Percentiles rank a stretch among this genome's conserved stretches.
Evolutionary conservation across 2,113 vertebrate species (phyloP).

Genomic region (Melanocharis versteri): DNA sequence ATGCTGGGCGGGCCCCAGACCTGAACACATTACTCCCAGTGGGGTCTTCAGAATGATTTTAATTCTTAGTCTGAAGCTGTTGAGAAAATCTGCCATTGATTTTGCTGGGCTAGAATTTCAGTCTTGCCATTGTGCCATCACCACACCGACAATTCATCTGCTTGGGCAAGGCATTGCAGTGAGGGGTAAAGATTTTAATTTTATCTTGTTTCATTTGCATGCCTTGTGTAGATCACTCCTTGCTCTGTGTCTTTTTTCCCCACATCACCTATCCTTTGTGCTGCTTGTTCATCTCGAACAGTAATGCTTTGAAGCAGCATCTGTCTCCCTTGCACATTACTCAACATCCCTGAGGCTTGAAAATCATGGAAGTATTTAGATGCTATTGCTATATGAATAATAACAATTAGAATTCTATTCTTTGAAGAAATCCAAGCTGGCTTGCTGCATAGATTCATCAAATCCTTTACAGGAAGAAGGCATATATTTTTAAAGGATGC

Average conservation of each 20-base stretch:
- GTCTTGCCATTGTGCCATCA: neutral
- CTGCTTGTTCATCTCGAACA: neutral
- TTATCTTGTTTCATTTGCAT: neutral
- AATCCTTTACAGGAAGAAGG: neutral
- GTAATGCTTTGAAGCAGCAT: neutral
- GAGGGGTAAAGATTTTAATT: neutral
- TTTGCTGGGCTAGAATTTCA: neutral
- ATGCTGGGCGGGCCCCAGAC: rapidly evolving
- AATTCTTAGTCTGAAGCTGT: neutral
- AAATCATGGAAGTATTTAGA: neutral
- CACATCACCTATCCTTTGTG: neutral
- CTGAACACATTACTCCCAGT: too few relatives aligned
- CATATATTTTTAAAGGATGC: neutral
- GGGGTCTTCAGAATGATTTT: neutral
- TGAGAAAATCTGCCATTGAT: neutral
- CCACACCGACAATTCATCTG: neutral
- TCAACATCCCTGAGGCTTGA: neutral
- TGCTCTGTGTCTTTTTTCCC: neutral
- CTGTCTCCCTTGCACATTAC: neutral
- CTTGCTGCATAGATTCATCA: neutral
- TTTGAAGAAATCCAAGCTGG: neutral
- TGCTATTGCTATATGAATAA: neutral
- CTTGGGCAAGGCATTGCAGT: neutral
- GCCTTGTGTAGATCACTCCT: neutral
- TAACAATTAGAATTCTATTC: neutral